Evolutionary conservation across 2,888 invertebrate genomes (phyloP).

Genomic region (Chaetoderma sp.): DNA sequence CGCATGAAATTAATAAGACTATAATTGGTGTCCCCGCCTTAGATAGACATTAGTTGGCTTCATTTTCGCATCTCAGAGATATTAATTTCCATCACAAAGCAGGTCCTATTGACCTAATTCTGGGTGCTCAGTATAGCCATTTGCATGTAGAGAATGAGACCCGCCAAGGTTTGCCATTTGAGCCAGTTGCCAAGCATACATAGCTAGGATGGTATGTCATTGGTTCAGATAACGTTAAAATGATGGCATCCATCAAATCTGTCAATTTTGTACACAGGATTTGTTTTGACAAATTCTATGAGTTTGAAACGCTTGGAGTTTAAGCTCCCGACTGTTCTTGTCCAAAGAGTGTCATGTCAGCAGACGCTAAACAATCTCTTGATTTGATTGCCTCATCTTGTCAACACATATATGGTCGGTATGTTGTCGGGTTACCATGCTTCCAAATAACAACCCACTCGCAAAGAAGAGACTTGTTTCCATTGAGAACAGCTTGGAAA

Average conservation of each 20-base stretch:
- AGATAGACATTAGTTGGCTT: slow-evolving; percentile 4
- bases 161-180: slow-evolving; percentile 6
- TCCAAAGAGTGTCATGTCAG: neutral
- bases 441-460: slow-evolving; percentile 13
- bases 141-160: slow-evolving; percentile 12
- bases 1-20: neutral
- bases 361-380: neutral
- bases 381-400: neutral
- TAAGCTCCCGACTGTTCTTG: slow-evolving; percentile 12
- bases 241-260: neutral
- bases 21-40: slow-evolving; percentile 7
- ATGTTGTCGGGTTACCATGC: slow-evolving; percentile 8
- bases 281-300: slow-evolving; percentile 10
- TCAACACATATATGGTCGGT: neutral
- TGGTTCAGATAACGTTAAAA: slow-evolving; percentile 9
- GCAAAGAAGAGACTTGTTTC: slow-evolving; percentile 15
- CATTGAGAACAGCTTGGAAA: slow-evolving; percentile 8
- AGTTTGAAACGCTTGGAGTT: slow-evolving; percentile 17
- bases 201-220: slow-evolving; percentile 15
- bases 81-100: slow-evolving; percentile 6
- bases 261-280: slow-evolving; percentile 15
- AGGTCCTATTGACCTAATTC: slow-evolving; percentile 12
- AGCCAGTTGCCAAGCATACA: slow-evolving; percentile 17
- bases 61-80: neutral
- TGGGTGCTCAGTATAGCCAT: slow-evolving; percentile 22